These are phyloP conservation scores for Cephus nigrinus DNA, from an alignment of 2,888 invertebrate genomes.

Conservation along the genomic window DNA sequence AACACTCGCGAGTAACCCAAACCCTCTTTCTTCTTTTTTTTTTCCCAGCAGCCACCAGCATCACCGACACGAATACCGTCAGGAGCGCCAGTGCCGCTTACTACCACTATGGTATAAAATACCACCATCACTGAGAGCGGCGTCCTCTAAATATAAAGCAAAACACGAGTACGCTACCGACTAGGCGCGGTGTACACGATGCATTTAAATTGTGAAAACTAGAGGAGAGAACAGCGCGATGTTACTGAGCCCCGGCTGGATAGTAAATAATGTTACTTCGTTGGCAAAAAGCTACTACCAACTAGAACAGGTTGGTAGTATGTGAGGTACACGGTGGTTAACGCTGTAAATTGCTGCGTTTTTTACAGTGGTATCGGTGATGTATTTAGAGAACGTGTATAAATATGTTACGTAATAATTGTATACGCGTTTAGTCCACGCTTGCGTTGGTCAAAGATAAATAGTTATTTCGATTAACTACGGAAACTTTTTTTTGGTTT, in stretches of 20 bases:
- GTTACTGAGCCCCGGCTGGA: not conserved
- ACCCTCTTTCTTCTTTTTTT: constrained; percentile 34
- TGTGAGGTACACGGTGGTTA: not conserved
- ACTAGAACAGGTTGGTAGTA: not conserved
- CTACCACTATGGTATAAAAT: not conserved
- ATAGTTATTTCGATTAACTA: no score
- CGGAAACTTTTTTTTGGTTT: not conserved
- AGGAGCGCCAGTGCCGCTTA: not conserved
- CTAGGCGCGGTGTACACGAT: not conserved
- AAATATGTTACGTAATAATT: not conserved
- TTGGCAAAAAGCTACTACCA: not conserved
- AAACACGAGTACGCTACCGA: constrained; percentile 19
- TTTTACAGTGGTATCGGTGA: not conserved
- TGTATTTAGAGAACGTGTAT: not conserved
- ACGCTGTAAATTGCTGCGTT: not conserved
- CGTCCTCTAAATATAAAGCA: constrained; percentile 13
- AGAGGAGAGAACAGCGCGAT: not conserved
- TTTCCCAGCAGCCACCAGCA: constrained; percentile 13
- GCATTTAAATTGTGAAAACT: not conserved
- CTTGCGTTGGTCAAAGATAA: no score
- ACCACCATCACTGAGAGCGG: not conserved
- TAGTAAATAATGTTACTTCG: not conserved
- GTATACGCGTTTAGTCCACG: not conserved
- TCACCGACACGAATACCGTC: not conserved
- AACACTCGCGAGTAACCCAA: constrained; percentile 49